These are phyloP conservation scores for Bradynema listronoti DNA, from an alignment of 1,140 invertebrate species.

Conservation along the genomic window DNA sequence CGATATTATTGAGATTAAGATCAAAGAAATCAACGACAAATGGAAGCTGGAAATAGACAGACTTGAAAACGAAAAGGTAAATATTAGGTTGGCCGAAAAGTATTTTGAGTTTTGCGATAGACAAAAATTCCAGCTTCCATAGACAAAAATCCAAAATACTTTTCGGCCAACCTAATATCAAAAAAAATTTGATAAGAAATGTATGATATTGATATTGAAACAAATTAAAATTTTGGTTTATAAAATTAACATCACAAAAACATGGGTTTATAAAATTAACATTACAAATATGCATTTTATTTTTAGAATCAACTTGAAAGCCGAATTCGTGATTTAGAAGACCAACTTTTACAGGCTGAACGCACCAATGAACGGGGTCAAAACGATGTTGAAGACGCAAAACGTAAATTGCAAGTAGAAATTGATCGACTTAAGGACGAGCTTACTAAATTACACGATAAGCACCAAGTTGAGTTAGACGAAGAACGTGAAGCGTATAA, in stretches of 20 bases:
- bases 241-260: not conserved
- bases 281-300: not conserved
- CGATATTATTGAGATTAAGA: slow-evolving; percentile 50
- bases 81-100: no score
- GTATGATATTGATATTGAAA: no score
- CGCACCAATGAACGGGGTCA: slow-evolving; percentile 40
- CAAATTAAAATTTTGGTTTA: no score
- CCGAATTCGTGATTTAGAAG: slow-evolving; percentile 50
- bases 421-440: slow-evolving; percentile 52
- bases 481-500: slow-evolving; percentile 52
- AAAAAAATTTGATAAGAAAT: not conserved
- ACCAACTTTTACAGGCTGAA: slow-evolving; percentile 44
- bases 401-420: slow-evolving; percentile 50
- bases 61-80: slow-evolving; percentile 54
- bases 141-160: no score
- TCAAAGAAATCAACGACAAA: slow-evolving; percentile 56
- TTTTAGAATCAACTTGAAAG: slow-evolving; percentile 49
- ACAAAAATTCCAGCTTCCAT: no score
- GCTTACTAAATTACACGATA: slow-evolving; percentile 46
- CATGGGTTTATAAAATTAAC: no score
- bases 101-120: no score
- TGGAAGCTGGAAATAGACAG: slow-evolving; percentile 54
- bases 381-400: slow-evolving; percentile 45
- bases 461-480: slow-evolving; percentile 52
- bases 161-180: not conserved